phyloP scores from a whole-genome alignment of 1,140 invertebrate species.

The Drosophila pachea region DNA sequence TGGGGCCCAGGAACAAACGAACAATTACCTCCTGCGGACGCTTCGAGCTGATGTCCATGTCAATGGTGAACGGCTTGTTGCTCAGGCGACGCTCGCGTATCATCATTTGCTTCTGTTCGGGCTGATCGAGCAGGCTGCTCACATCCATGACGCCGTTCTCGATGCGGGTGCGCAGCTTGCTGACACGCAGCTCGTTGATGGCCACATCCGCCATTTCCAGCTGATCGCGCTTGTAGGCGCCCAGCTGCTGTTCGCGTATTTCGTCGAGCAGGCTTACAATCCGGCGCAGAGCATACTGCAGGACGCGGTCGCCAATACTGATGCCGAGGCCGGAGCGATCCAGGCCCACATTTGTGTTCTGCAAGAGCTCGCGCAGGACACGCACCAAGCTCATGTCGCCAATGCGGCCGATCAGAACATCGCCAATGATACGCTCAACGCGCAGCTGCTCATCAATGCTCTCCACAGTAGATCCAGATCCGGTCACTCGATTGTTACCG shows the following conservation, averaged over 20 bases:
- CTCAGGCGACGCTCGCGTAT: slow-evolving; percentile 81
- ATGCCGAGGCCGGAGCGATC: slow-evolving; percentile 47
- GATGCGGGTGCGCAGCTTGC: slow-evolving; percentile 69
- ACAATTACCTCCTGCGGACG: slow-evolving; percentile 79
- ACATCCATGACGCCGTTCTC: slow-evolving; percentile 61
- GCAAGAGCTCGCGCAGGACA: slow-evolving; percentile 48
- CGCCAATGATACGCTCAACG: slow-evolving; percentile 44
- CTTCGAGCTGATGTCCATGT: slow-evolving; percentile 80
- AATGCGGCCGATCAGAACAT: slow-evolving; percentile 50
- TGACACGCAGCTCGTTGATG: slow-evolving; percentile 81
- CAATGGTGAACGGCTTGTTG: slow-evolving; percentile 83
- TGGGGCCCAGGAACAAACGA: slow-evolving; percentile 81
- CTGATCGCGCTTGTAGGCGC: slow-evolving; percentile 80
- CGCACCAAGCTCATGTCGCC: slow-evolving; percentile 49
- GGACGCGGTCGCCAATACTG: slow-evolving; percentile 81
- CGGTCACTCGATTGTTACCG: slow-evolving; percentile 4
- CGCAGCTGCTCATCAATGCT: slow-evolving; percentile 25
- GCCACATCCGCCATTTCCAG: slow-evolving; percentile 81
- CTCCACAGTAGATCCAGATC: background rate
- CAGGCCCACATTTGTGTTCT: slow-evolving; percentile 31
- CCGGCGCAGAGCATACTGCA: slow-evolving; percentile 82
- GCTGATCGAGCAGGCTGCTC: slow-evolving; percentile 76
- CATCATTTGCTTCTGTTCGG: slow-evolving; percentile 32
- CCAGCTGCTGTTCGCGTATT: slow-evolving; percentile 81
- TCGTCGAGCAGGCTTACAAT: slow-evolving; percentile 80